A percentile compares a stretch with the other conserved stretches of the same genome.
Evolutionary conservation across 2,797 vertebrate species (phyloP).

Genomic region (Galago senegalensis): DNA sequence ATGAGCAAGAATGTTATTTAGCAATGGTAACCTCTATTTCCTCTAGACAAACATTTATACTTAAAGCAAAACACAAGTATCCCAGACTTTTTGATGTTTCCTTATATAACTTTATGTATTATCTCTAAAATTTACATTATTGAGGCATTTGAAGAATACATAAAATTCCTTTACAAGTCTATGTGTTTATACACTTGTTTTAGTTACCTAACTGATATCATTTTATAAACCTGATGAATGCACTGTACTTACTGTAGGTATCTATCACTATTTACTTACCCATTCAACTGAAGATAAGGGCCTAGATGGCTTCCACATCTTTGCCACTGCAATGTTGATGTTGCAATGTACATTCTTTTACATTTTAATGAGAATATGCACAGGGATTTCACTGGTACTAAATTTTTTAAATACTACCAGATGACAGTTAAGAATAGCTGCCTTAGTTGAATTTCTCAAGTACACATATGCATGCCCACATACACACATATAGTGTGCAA

Average conservation of each 20-base stretch:
- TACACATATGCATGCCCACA: neutral
- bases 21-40: neutral
- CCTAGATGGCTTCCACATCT: neutral
- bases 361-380: neutral
- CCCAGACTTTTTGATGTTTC: neutral
- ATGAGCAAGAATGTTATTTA: neutral
- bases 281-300: neutral
- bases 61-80: neutral
- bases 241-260: neutral
- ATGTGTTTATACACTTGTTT: neutral
- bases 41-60: neutral
- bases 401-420: neutral
- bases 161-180: neutral
- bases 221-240: neutral
- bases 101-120: neutral
- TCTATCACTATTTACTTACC: neutral
- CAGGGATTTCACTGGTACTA: neutral
- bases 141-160: neutral
- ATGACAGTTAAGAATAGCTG: conserved; percentile 8
- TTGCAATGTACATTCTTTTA: neutral
- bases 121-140: neutral
- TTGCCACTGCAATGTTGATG: neutral
- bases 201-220: neutral
- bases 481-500: neutral
- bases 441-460: neutral